These are phyloP conservation scores for Hyaena hyaena DNA, from an alignment of 2,113 vertebrate species.

Conservation along the genomic window DNA sequence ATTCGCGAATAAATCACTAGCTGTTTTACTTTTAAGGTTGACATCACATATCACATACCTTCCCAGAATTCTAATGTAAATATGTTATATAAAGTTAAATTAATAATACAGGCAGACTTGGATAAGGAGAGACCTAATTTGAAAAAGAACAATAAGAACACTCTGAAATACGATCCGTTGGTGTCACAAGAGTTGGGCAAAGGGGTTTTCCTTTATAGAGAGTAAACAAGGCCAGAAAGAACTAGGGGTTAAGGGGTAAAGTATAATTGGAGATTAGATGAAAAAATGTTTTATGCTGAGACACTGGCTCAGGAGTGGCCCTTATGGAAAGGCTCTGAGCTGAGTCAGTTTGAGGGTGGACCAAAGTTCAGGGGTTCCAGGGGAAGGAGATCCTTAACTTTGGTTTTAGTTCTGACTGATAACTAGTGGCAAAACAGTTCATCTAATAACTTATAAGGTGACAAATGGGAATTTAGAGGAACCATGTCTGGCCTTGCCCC, in stretches of 20 bases:
- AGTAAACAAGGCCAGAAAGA: background rate
- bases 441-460: background rate
- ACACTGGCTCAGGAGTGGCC: background rate
- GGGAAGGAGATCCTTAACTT: background rate
- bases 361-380: background rate
- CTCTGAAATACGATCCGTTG: background rate
- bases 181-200: background rate
- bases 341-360: background rate
- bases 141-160: background rate
- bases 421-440: background rate
- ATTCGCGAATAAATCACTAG: background rate
- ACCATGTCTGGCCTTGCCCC: background rate
- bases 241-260: fast-evolving
- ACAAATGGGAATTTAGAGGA: background rate
- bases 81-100: background rate
- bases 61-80: background rate
- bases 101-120: background rate
- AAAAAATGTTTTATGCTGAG: background rate
- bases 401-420: background rate
- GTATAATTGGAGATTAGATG: background rate
- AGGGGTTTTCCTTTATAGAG: background rate
- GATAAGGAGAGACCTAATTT: background rate
- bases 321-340: background rate
- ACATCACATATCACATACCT: background rate
- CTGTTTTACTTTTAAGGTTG: background rate